Conservation (phyloP, 2,888 invertebrate genomes). For the Drosophila rubida region DNA sequence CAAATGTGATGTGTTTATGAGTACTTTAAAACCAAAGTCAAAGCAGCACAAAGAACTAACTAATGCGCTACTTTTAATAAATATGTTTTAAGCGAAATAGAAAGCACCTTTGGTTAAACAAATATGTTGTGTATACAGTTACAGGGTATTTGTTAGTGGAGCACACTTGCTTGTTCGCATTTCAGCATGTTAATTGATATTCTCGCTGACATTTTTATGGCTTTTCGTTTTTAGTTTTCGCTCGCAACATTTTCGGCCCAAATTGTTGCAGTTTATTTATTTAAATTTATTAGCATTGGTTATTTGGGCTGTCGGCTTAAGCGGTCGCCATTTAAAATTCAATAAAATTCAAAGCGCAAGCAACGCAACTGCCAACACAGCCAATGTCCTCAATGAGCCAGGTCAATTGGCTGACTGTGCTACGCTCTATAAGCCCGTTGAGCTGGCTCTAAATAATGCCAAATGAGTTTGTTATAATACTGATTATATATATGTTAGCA, state of each 20-base stretch:
- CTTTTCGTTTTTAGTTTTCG: conserved; percentile 39
- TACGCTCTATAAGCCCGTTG: neutral
- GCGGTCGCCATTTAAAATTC: conserved; percentile 51
- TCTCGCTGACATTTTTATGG: conserved; percentile 72
- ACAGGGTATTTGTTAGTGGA: conserved; percentile 1
- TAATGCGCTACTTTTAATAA: too few relatives aligned
- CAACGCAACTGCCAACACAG: conserved; percentile 1
- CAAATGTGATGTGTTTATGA: too few relatives aligned
- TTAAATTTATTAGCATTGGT: conserved; percentile 62
- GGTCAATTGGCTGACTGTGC: conserved; percentile 10
- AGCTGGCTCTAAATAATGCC: neutral
- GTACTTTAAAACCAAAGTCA: too few relatives aligned
- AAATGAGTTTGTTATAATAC: neutral
- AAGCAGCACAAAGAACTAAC: too few relatives aligned
- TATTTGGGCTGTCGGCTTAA: conserved; percentile 45
- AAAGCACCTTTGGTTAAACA: too few relatives aligned
- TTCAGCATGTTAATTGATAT: conserved; percentile 59
- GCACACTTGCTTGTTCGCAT: neutral
- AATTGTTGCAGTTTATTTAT: conserved; percentile 62
- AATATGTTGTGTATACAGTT: too few relatives aligned
- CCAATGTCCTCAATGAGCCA: conserved; percentile 9
- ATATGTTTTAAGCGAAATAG: too few relatives aligned
- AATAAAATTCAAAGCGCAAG: conserved; percentile 40
- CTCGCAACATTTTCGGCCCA: conserved; percentile 28
- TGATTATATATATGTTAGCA: too few relatives aligned